These are phyloP conservation scores for Trididemnum clinides DNA, from an alignment of 23 tunicate species.

Conservation along the genomic window DNA sequence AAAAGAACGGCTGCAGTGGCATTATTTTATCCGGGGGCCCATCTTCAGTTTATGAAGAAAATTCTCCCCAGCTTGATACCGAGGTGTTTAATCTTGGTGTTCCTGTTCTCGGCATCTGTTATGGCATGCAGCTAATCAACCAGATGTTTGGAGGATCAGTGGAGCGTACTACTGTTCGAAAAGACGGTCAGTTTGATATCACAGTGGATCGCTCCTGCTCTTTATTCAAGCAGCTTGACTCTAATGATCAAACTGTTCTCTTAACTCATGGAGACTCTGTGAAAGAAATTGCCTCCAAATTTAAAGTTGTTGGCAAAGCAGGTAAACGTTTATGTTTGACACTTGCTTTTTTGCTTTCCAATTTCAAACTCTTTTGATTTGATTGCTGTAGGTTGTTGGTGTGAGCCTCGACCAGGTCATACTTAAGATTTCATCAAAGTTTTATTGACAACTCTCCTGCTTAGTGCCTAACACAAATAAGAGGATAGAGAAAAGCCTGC, in stretches of 20 bases:
- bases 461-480: too few species aligned
- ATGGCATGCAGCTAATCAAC: slow-evolving; percentile 95
- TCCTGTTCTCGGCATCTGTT: slow-evolving; percentile 95
- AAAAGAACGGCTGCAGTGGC: slow-evolving; percentile 56
- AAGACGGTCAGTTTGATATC: slow-evolving; percentile 89
- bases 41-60: slow-evolving; percentile 68
- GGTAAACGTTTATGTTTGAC: too few species aligned
- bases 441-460: too few species aligned
- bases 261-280: slow-evolving; percentile 97
- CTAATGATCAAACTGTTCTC: slow-evolving; percentile 65
- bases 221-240: slow-evolving; percentile 56
- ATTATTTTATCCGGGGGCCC: slow-evolving; percentile 94
- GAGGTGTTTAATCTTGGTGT: slow-evolving; percentile 76
- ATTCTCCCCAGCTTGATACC: slow-evolving; percentile 59
- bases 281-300: slow-evolving; percentile 63
- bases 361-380: too few species aligned
- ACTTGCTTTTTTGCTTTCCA: too few species aligned
- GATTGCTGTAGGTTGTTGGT: too few species aligned
- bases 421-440: too few species aligned
- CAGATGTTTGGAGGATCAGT: slow-evolving; percentile 88
- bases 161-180: slow-evolving; percentile 55
- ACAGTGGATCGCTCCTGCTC: slow-evolving; percentile 54
- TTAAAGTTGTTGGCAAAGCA: slow-evolving; percentile 66
- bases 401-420: too few species aligned
- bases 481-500: too few species aligned